A percentile compares a stretch with the other conserved stretches of the same genome.
Conservation (phyloP, 2,888 invertebrate genomes). For the Acronicta psi region DNA sequence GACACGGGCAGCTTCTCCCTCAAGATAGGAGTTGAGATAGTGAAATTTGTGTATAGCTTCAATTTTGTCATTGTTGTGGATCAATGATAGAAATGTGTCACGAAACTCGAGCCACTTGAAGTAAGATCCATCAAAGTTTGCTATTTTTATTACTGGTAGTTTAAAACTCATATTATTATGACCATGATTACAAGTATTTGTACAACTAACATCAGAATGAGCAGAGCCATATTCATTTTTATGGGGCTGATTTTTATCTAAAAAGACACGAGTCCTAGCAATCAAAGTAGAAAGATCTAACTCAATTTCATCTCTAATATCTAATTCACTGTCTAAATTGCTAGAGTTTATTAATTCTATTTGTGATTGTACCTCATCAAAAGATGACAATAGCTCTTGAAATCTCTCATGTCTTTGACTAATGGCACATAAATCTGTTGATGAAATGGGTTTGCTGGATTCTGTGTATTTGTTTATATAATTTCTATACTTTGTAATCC, state of each 20-base stretch:
- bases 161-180: slow-evolving; percentile 24
- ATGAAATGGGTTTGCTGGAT: too few species aligned
- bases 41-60: slow-evolving; percentile 49
- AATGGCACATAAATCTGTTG: too few species aligned
- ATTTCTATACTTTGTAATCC: too few species aligned
- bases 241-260: neutral
- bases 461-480: too few species aligned
- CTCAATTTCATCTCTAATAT: too few species aligned
- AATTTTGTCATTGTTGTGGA: slow-evolving; percentile 27
- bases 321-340: too few species aligned
- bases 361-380: too few species aligned
- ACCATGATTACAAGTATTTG: neutral
- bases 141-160: slow-evolving; percentile 16
- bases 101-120: slow-evolving; percentile 45
- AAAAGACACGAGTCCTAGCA: neutral
- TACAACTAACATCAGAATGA: neutral
- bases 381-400: too few species aligned
- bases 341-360: too few species aligned
- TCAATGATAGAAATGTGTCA: too few species aligned
- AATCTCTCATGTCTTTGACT: too few species aligned
- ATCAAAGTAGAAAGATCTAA: neutral
- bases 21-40: slow-evolving; percentile 50
- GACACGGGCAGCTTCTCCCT: slow-evolving; percentile 45
- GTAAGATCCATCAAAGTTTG: slow-evolving; percentile 40
- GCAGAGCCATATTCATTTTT: neutral